Evolutionary conservation across 2,113 vertebrate genomes (phyloP).

Genomic region (Aix galericulata): DNA sequence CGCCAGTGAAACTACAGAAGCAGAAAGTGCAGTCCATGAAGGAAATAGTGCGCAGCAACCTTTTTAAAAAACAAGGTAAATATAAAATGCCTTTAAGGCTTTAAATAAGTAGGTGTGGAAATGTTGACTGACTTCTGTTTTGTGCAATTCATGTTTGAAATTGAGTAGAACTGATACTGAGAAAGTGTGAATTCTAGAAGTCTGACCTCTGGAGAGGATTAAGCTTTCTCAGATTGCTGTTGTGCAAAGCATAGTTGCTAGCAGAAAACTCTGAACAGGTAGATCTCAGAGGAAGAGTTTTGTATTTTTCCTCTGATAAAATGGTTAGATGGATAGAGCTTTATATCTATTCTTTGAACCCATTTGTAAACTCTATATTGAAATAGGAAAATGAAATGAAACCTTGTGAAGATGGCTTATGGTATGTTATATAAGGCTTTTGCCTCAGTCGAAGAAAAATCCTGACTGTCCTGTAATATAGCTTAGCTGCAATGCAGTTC

Average conservation of each 20-base stretch:
- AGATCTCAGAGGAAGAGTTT: not conserved
- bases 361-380: not conserved
- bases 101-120: not conserved
- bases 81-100: not conserved
- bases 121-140: not conserved
- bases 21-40: constrained; percentile 96
- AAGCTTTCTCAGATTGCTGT: not conserved
- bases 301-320: not conserved
- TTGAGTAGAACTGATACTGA: not conserved
- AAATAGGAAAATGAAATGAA: not conserved
- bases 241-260: not conserved
- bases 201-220: not conserved
- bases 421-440: not conserved
- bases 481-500: not conserved
- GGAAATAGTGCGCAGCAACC: constrained; percentile 91
- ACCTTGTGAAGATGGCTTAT: not conserved
- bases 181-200: not conserved
- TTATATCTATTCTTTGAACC: not conserved
- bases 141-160: not conserved
- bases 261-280: not conserved
- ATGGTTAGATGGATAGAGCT: not conserved
- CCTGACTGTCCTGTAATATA: not conserved
- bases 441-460: not conserved
- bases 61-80: constrained; percentile 93
- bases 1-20: constrained; percentile 90